phyloP scores from a whole-genome alignment of 1,140 invertebrate genomes.

The Helicoverpa zea region DNA sequence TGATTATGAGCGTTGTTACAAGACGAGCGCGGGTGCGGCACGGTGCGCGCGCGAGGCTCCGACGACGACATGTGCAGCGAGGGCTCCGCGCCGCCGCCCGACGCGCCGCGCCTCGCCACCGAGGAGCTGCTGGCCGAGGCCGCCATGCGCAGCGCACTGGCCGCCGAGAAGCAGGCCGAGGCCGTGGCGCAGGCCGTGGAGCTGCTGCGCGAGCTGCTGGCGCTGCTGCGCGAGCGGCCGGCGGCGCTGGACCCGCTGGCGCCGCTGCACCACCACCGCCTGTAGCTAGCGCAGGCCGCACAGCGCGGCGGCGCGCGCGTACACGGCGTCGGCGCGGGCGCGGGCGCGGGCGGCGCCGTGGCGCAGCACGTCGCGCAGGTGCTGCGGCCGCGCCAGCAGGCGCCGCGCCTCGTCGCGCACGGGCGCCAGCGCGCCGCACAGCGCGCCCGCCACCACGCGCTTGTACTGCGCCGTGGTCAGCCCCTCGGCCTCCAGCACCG shows the following conservation, averaged over 20 bases:
- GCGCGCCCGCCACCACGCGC: conserved; percentile 65
- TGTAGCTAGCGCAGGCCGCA: conserved; percentile 48
- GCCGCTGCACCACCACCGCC: conserved; percentile 63
- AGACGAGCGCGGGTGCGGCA: conserved; percentile 24
- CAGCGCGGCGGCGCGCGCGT: conserved; percentile 90
- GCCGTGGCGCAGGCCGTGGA: conserved; percentile 76
- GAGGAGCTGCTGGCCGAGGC: conserved; percentile 81
- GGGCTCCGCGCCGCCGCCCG: conserved; percentile 56
- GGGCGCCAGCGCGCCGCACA: conserved; percentile 61
- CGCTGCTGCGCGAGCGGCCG: conserved; percentile 65
- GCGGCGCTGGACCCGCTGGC: conserved; percentile 48
- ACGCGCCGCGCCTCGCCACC: conserved; percentile 62
- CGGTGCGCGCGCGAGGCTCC: conserved; percentile 60
- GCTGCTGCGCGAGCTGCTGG: conserved; percentile 71
- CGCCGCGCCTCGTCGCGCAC: conserved; percentile 65
- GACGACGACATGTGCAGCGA: conserved; percentile 80
- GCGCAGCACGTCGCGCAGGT: conserved; percentile 91
- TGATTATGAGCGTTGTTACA: background rate
- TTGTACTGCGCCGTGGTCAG: conserved; percentile 90
- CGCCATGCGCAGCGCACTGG: conserved; percentile 78
- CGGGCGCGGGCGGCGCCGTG: conserved; percentile 91
- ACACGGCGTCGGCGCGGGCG: conserved; percentile 89
- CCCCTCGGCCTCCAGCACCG: conserved; percentile 89
- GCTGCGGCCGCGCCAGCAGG: conserved; percentile 88
- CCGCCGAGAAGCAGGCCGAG: conserved; percentile 82